Base-by-base conservation (phyloP, 2,113 vertebrate genomes). In the Cheilinus undulatus region DNA sequence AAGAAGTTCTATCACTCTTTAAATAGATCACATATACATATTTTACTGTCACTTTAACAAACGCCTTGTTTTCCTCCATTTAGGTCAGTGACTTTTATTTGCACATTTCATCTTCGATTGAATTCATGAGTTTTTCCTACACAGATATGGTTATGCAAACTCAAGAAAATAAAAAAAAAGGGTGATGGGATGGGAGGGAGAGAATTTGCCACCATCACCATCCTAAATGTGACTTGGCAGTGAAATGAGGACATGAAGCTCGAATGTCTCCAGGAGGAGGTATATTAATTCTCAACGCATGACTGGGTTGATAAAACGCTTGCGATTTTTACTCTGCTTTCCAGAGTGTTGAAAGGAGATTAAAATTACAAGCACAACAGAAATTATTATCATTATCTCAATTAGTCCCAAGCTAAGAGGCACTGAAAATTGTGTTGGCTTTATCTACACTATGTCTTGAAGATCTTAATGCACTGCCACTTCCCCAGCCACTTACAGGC, bases 391-490 rank as follows among this genome's bases (percentile, higher is more conserved):
- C 69, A 86, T 85, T 70, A 88, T 86, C 86, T 83, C 56, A 72
- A 87, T 92, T 88, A 89, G 80, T 82, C 59, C 51, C 19, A 74
- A 75, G 70, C 60, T 63, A 72, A 75, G 65, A 84, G 66, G 76
- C 65, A 38, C 26, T 73, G 72, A 66, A 82, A 74, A 86, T 74
- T 62, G 56, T 70, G 72, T 76, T 69, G 76, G 56, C 71, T 84
- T 88, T 90, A 88, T 89, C 85, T 84, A 78, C 49, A 63, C 67
- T 27, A 60, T n/a, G 51, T 71, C 78, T 74, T 62, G 43, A 63
- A 76, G 75, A 87, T 82, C 76, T 88, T 87, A 82, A 87, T 89
- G 86, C 82, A 88, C 76, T 85, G 52, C 67, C 62, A 59, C 85
- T 85, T 83, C 76, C 69, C 73, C 69, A 71, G 86, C 83, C 83